Percentiles rank a stretch among this genome's conserved stretches.
Evolutionary conservation across 1,140 invertebrate genomes (phyloP).

Genomic region (Papilio aristodemus): DNA sequence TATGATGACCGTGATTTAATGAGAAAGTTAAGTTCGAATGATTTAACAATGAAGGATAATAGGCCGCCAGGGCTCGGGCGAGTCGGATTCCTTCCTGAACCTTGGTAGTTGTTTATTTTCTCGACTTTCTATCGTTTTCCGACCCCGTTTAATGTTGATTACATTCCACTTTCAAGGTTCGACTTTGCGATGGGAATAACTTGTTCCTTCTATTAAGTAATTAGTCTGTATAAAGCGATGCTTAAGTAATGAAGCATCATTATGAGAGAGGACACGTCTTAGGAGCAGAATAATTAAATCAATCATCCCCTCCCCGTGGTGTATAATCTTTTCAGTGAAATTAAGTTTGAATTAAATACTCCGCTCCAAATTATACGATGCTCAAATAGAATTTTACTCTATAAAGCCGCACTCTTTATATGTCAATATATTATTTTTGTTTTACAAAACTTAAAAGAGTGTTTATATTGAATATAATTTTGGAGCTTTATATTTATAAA

Average conservation of each 20-base stretch:
- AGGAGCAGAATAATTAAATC: conserved; percentile 78
- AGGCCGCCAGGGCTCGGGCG: neutral
- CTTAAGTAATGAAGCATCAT: conserved; percentile 78
- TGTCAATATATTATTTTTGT: neutral
- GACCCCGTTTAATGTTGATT: conserved; percentile 69
- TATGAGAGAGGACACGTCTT: conserved; percentile 78
- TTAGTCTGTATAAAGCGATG: conserved; percentile 77
- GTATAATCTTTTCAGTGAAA: conserved; percentile 76
- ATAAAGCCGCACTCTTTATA: conserved; percentile 36
- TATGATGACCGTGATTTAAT: neutral
- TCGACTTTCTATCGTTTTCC: conserved; percentile 60
- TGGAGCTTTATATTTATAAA: too few relatives aligned
- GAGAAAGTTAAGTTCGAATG: neutral
- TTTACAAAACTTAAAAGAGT: too few relatives aligned
- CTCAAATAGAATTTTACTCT: conserved; percentile 46
- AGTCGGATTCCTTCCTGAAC: conserved; percentile 24
- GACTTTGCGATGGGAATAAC: conserved; percentile 76
- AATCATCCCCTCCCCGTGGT: conserved; percentile 72
- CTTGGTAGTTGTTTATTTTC: conserved; percentile 53
- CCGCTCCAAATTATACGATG: conserved; percentile 45
- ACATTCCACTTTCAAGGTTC: conserved; percentile 62
- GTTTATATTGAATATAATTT: too few relatives aligned
- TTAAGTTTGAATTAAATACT: conserved; percentile 72
- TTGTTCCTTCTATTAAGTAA: conserved; percentile 79
- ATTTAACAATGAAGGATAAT: conserved; percentile 26